Evolutionary conservation across 2,797 vertebrate genomes (phyloP).

Genomic region (Corythornis leucogaster): DNA sequence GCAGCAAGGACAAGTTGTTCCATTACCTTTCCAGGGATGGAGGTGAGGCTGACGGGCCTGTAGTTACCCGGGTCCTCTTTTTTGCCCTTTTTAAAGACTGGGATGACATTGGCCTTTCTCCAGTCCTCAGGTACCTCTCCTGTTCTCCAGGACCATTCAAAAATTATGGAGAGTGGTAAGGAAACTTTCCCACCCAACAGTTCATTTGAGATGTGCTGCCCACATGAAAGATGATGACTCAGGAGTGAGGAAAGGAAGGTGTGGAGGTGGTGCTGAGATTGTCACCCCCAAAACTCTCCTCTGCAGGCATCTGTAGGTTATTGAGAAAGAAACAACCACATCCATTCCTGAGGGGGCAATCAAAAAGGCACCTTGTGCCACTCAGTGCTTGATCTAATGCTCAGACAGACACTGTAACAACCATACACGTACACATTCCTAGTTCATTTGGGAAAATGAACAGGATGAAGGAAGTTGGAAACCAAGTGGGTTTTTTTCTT

Average conservation of each 20-base stretch:
- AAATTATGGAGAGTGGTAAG: not conserved
- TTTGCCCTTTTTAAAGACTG: too few relatives aligned
- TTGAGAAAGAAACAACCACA: not conserved
- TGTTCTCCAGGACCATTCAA: too few relatives aligned
- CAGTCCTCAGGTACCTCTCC: too few relatives aligned
- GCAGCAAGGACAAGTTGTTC: too few relatives aligned
- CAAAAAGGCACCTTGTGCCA: constrained; percentile 15
- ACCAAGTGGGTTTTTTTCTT: constrained; percentile 6
- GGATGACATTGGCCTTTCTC: too few relatives aligned
- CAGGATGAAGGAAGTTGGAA: constrained; percentile 22
- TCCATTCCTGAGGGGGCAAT: not conserved
- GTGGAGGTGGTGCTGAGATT: not conserved
- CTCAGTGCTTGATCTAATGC: constrained; percentile 15
- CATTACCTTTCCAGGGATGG: too few relatives aligned
- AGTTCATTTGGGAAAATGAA: not conserved
- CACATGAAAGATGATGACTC: not conserved
- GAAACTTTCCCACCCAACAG: not conserved
- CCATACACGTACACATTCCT: not conserved
- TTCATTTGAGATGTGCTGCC: not conserved
- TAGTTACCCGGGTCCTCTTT: too few relatives aligned
- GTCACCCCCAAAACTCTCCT: not conserved
- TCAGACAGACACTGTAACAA: constrained; percentile 4
- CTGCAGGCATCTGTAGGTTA: not conserved
- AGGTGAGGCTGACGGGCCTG: too few relatives aligned
- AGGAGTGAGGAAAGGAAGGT: not conserved